phyloP scores from a whole-genome alignment of 1,140 invertebrate species.

The Leptopilina boulardi region DNA sequence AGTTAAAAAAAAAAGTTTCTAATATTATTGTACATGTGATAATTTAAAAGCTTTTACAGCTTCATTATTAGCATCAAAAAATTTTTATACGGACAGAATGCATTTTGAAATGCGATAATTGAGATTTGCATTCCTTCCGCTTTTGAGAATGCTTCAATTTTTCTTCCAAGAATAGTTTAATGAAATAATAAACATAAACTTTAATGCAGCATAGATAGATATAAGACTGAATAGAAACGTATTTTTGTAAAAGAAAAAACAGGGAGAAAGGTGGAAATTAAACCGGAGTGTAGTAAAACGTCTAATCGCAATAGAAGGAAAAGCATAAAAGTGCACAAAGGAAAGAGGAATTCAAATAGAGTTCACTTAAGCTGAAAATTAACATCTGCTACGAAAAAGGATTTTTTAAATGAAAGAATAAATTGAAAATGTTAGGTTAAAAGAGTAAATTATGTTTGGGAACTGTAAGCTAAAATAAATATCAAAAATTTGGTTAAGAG shows the following conservation, averaged over 20 bases:
- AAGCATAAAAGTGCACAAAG: constrained; percentile 7
- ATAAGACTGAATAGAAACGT: background rate
- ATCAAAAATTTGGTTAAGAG: no score
- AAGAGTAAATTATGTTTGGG: background rate
- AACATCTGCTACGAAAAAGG: background rate
- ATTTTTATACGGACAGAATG: no score
- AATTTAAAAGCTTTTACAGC: no score
- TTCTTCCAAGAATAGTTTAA: no score
- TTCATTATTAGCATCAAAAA: no score
- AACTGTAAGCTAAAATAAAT: background rate
- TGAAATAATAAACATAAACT: no score
- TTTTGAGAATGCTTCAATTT: no score
- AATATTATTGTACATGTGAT: no score
- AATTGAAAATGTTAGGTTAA: background rate
- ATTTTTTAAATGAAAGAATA: constrained; percentile 7
- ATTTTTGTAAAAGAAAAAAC: background rate
- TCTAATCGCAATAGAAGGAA: background rate
- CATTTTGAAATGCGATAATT: no score
- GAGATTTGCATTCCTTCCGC: no score
- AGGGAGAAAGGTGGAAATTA: background rate
- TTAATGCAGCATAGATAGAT: background rate
- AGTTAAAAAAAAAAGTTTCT: no score
- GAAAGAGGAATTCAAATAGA: background rate
- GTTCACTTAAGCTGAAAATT: constrained; percentile 3
- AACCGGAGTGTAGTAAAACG: background rate